Evolutionary conservation across 2,888 invertebrate species (phyloP), one percentile per base, ranked within the genome.

Genomic region (Hydrotaea diabolus): DNA sequence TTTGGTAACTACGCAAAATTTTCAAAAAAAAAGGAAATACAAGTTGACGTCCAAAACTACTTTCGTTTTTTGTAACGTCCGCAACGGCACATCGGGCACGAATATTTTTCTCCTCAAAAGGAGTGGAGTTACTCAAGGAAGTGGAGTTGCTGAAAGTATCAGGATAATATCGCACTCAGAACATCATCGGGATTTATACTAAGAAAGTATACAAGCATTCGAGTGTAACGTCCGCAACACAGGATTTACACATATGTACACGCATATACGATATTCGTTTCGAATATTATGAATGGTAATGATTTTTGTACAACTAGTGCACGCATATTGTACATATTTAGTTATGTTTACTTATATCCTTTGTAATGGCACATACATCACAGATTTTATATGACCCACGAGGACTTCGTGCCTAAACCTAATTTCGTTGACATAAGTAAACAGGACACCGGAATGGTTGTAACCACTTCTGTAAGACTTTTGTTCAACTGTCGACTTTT

Each of bases 371-470:
- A 31, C 69, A 69, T 69, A 43, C 69, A 43, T 69, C 39, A 69
- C 46, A 46, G 69, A 69, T 69, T 69, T 69, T 69, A 69, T 69
- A 69, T 69, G 69, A 13, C 69, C 53, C 66, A 43, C 4, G 69
- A 23, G 69, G 13, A 73, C 21, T 85, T 82, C 85, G 85, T 85
- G 85, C 53, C 73, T 74, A 77, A 81, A 77, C 19, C 73, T 74
- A 81, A 85, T 85, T 82, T 82, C 43, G 46, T 82, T 79, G 76
- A 73, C 79, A 81, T 81, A 82, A 79, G 71, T 57, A 83, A 78
- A 81, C 57, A 84, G 46, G 15, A 43, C 64, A 66, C 17, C 8
- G 43, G 15, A 55, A 5, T 17, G 55, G 59, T 13, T 26, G 59
- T 23, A 59, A 59, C 13, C 23, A 59, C 59, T 59, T 59, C 2